Evolutionary conservation across 1,140 invertebrate genomes (phyloP).

Genomic region (Caenorhabditis inopinata): DNA sequence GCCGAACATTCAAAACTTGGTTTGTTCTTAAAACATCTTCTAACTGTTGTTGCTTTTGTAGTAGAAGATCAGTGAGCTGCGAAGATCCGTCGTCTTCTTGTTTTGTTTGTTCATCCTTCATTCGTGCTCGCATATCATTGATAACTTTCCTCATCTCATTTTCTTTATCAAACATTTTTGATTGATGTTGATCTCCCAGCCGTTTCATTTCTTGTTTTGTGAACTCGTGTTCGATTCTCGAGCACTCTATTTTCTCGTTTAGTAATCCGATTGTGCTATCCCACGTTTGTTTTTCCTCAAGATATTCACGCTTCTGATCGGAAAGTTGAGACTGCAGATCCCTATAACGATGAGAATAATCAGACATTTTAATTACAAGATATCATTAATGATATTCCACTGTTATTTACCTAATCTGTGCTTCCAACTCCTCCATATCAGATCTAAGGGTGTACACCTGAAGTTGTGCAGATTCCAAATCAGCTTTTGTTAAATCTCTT

Average conservation of each 20-base stretch:
- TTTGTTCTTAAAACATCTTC: constrained; percentile 38
- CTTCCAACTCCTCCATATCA: constrained; percentile 44
- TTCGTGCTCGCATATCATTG: neutral
- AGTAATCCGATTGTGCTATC: constrained; percentile 8
- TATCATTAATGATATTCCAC: neutral
- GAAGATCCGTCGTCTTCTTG: neutral
- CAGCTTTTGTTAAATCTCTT: constrained; percentile 38
- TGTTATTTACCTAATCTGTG: constrained; percentile 14
- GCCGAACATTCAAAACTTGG: constrained; percentile 24
- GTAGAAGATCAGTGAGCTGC: constrained; percentile 16
- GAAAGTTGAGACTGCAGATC: neutral
- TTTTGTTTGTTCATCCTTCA: neutral
- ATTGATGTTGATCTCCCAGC: neutral
- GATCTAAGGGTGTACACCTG: constrained; percentile 38
- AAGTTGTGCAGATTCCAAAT: constrained; percentile 44
- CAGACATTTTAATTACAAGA: neutral
- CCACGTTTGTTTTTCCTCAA: constrained; percentile 36
- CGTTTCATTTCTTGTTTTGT: constrained; percentile 44
- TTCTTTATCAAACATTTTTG: constrained; percentile 24
- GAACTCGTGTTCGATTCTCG: constrained; percentile 37
- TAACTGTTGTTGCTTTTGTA: constrained; percentile 42
- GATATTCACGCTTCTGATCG: neutral
- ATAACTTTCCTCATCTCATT: neutral
- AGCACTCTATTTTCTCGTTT: constrained; percentile 44
- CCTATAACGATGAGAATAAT: neutral